Base-by-base conservation (phyloP, 2,113 vertebrate species). In the Dunckerocampus dactyliophorus region DNA sequence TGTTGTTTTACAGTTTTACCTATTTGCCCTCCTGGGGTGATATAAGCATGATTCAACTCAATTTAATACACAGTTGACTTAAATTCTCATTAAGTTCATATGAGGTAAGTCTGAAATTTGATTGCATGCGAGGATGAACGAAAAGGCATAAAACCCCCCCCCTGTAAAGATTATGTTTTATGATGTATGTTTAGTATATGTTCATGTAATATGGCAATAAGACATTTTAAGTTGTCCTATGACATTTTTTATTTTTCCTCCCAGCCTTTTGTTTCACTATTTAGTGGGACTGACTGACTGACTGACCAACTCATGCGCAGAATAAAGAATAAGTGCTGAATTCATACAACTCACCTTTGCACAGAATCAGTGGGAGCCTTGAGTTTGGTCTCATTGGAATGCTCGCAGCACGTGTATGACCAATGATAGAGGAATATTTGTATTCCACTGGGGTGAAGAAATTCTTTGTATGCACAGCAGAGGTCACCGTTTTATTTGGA, bases 91-190 rank as follows among this genome's bases (percentile, higher is more conserved):
- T 42, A 50, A 28, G 19, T 13, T 0, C 46, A 0, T 5, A 34
- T 37, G 24, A 63, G 77, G 73, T 86, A 62, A 81, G 77, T 71
- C 34, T 74, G 19, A 21, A 20, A 39, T 22, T 22, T 52, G 6
- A 60, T 49, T 52, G 51, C 54, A 49, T 53, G 37, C 34, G 43
- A 28, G 8, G 47, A 10, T 67, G 22, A 63, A 67, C 69, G 19
- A 17, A 69, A 56, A 60, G 67, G 59, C 65, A 77, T 55, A 24
- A 20, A 56, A 14, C 1, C 6, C 45, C 6, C 39, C 6, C 13
- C 11, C 39, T 43, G n/a, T 12, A 43, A 3, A 22, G n/a, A 7
- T 19, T 8, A 4, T 51, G 49, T 22, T 21, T 21, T 20, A 8
- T 21, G 20, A 49, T 49, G 20, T 49, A 2, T 20, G 17, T 49